Base-by-base conservation (phyloP, 2,888 invertebrate genomes). In the Philonicus albiceps region DNA sequence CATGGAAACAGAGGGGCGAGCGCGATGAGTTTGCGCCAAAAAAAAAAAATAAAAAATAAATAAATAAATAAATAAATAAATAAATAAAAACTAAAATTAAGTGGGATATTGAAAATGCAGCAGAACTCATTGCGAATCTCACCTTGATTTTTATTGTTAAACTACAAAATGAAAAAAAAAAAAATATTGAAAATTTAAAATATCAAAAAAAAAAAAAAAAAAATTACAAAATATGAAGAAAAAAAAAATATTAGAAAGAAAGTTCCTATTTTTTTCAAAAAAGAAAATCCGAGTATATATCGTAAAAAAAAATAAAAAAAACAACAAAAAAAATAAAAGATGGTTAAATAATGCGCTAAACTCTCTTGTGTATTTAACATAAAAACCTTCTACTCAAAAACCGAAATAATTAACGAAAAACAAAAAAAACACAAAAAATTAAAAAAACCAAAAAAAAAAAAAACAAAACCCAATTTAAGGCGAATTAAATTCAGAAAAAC, bases 131-230 rank as follows among this genome's bases (percentile, higher is more conserved):
- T 64, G 64, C 27, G 64, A 64, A 64, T 27, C 64, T 84, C 30
- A 43, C 73, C 73, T 37, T 73, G 76, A 86, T 75, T 84, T 86
- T 30, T 85, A 75, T 76, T 86, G 76, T 85, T 75, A 72, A 43
- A 72, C 64, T 64, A 64, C 64, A 64, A 64, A 27, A 7, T 49
- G 49, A 53, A 53, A 7, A 53, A n/a, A n/a, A n/a, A n/a, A n/a
- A n/a, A n/a, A n/a, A n/a, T n/a, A n/a, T n/a, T 53, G 19, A 53
- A 53, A 53, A 53, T 53, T 53, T 37, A 55, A 76, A 84, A 78
- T 86, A 84, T 78, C 76, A 86, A 49, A 85, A 64, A 22, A 11
- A 11, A 22, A 64, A 55, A 64, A 8, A 64, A 64, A 11, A 19
- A 64, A n/a, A n/a, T n/a, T n/a, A n/a, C n/a, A 55, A 76, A 84